Conservation (phyloP, 2,797 vertebrate genomes). For the Denticeps clupeoides region DNA sequence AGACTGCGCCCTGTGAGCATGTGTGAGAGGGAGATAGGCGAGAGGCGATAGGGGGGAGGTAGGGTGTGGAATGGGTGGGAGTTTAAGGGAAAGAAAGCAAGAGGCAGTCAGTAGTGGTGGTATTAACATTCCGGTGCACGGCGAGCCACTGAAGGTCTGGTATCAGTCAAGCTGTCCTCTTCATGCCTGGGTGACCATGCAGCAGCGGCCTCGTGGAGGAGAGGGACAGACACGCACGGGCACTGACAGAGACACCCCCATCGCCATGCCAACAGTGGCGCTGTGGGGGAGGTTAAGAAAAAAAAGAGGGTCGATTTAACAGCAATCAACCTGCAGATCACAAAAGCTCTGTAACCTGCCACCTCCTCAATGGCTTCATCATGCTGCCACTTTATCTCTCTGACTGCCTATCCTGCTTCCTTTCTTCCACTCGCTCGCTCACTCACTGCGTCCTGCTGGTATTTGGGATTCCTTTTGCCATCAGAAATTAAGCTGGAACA, state of each 20-base stretch:
- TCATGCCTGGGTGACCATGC: slow-evolving; percentile 34
- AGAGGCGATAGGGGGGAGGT: neutral
- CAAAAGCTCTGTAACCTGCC: slow-evolving; percentile 56
- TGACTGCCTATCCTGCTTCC: slow-evolving; percentile 1
- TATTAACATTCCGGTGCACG: slow-evolving; percentile 39
- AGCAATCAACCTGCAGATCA: slow-evolving; percentile 54
- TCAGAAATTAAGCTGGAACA: too few species aligned
- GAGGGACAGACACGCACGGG: slow-evolving; percentile 21
- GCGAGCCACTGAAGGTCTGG: slow-evolving; percentile 38
- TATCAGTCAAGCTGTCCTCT: slow-evolving; percentile 46
- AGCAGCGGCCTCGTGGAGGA: slow-evolving; percentile 30
- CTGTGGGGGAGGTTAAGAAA: slow-evolving; percentile 6
- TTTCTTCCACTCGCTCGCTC: slow-evolving; percentile 4
- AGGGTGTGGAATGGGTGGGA: neutral
- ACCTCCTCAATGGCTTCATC: slow-evolving; percentile 60
- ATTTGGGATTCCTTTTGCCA: too few species aligned
- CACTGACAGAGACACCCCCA: slow-evolving; percentile 1
- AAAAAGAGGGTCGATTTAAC: slow-evolving; percentile 54
- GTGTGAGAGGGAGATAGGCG: neutral
- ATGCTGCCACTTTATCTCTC: slow-evolving; percentile 15
- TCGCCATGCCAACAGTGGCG: slow-evolving; percentile 6
- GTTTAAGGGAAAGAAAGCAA: neutral
- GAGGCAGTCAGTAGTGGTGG: neutral
- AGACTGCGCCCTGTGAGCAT: neutral
- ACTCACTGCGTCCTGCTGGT: slow-evolving; percentile 6